These are phyloP conservation scores for Dicranocentrus wangi DNA, from an alignment of 2,888 invertebrate species.

Conservation along the genomic window DNA sequence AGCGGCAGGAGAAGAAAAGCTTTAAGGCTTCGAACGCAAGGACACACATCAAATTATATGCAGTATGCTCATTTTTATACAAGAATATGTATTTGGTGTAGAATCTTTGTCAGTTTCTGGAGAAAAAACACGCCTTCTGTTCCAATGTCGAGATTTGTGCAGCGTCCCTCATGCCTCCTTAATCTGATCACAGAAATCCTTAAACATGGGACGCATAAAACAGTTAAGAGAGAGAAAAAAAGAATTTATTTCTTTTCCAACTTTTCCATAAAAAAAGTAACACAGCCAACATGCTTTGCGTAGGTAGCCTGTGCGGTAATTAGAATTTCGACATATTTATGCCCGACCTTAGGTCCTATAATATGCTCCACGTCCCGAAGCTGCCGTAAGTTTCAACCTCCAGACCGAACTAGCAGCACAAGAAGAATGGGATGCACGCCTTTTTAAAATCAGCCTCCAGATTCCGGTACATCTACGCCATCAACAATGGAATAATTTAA, in stretches of 20 bases:
- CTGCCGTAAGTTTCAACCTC: too few relatives aligned
- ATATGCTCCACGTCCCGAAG: too few relatives aligned
- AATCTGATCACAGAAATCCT: constrained; percentile 18
- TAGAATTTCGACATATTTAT: constrained; percentile 19
- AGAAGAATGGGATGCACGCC: too few relatives aligned
- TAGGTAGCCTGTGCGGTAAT: neutral
- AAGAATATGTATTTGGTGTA: too few relatives aligned
- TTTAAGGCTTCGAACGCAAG: neutral
- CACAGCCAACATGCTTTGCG: neutral
- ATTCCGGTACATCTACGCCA: too few relatives aligned
- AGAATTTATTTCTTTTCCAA: constrained; percentile 17
- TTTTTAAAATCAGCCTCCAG: too few relatives aligned
- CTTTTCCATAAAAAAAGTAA: neutral
- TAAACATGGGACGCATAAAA: constrained; percentile 19
- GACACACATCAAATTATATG: neutral
- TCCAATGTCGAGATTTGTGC: constrained; percentile 17
- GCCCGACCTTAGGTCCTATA: constrained; percentile 1
- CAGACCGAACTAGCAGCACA: too few relatives aligned
- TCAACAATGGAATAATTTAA: too few relatives aligned
- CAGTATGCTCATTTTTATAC: neutral
- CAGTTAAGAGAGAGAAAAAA: neutral
- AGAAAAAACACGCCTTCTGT: too few relatives aligned
- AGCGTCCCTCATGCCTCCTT: constrained; percentile 17
- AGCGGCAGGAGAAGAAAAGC: neutral
- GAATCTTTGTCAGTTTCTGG: too few relatives aligned